These are phyloP conservation scores for Mionectes olivaceus DNA, from an alignment of 2,797 vertebrate species.

Conservation along the genomic window DNA sequence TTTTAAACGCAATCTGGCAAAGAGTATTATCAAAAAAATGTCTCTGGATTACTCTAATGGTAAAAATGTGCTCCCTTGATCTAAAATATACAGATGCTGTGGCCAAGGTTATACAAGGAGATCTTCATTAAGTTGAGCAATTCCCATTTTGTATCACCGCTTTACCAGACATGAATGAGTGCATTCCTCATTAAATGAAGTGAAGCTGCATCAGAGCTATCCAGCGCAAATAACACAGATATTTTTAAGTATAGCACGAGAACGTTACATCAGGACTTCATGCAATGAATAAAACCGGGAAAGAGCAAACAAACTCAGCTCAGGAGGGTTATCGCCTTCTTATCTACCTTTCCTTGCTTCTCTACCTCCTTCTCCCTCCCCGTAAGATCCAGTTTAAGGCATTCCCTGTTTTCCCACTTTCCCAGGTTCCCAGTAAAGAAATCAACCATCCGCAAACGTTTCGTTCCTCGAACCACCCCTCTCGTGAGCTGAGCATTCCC, in stretches of 20 bases:
- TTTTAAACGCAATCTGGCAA: background rate
- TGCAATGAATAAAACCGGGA: background rate
- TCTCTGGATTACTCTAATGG: background rate
- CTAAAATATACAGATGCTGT: background rate
- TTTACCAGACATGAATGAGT: background rate
- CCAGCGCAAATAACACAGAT: background rate
- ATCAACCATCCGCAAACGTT: slow-evolving; percentile 13
- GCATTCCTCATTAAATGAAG: background rate
- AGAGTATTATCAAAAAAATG: background rate
- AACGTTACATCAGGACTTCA: background rate
- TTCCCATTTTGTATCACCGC: slow-evolving; percentile 9
- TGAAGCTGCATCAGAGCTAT: background rate
- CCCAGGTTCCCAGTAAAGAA: background rate
- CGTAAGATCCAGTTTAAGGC: background rate
- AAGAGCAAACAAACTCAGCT: background rate
- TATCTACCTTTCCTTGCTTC: background rate
- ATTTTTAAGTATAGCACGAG: background rate
- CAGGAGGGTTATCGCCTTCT: background rate
- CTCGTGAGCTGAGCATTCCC: background rate
- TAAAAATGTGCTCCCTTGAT: background rate
- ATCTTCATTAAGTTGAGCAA: slow-evolving; percentile 62
- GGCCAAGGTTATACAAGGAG: slow-evolving; percentile 70
- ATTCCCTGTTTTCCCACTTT: slow-evolving; percentile 13
- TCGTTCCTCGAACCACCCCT: background rate
- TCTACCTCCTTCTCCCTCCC: background rate